A percentile compares a stretch with the other conserved stretches of the same genome.
Evolutionary conservation across 2,797 vertebrate genomes (phyloP).

Genomic region (Tenualosa thibaudeaui): DNA sequence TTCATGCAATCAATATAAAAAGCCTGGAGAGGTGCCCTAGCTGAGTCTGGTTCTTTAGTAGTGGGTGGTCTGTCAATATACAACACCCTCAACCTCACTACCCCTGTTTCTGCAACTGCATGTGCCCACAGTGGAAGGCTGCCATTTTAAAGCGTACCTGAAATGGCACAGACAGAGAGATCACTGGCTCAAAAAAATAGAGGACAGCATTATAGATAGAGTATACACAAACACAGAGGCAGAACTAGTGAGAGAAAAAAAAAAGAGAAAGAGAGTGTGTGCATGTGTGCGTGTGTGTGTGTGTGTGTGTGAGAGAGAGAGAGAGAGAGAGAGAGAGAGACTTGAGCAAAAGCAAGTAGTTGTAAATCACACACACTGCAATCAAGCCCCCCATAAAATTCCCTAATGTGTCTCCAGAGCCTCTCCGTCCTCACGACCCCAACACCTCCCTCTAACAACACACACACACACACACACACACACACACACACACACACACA

Average conservation of each 20-base stretch:
- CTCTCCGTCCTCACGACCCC: neutral
- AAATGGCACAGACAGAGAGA: neutral
- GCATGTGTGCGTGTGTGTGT: too few relatives aligned
- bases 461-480: neutral
- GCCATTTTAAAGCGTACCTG: neutral
- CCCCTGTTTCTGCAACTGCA: neutral
- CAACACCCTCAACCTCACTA: neutral
- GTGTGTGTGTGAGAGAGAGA: neutral
- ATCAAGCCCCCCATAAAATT: slow-evolving; percentile 19
- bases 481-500: neutral
- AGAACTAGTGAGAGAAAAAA: slow-evolving; percentile 28
- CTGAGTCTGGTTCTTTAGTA: neutral
- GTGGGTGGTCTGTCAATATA: slow-evolving; percentile 10
- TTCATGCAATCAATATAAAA: neutral
- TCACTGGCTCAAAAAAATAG: neutral
- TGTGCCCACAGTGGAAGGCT: neutral
- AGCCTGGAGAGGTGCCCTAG: neutral
- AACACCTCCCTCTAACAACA: neutral
- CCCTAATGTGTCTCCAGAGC: slow-evolving; percentile 4
- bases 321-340: neutral
- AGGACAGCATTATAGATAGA: neutral
- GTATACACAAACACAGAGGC: neutral
- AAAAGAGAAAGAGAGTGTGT: slow-evolving; percentile 26
- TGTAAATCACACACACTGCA: slow-evolving; percentile 7
- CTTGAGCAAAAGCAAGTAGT: neutral